Evolutionary conservation across 2,113 vertebrate genomes (phyloP), one percentile per base, ranked within the genome.

Genomic region (Rhineura floridana): DNA sequence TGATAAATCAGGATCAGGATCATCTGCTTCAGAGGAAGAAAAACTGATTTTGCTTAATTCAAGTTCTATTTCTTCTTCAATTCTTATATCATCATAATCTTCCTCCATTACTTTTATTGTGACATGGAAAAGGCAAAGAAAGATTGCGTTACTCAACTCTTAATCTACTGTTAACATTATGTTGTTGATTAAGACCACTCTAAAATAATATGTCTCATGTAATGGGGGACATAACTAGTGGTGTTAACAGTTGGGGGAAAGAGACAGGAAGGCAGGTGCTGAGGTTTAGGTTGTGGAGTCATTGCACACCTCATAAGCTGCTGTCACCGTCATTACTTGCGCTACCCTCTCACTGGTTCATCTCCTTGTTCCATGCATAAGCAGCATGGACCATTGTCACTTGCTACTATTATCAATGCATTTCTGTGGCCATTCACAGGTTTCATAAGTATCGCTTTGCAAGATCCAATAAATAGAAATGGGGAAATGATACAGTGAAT

Each of bases 31-130:
- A 84, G 88, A 92, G 0, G 95, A 94, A 85, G 96, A 95, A 89
- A 95, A 48, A 28, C 91, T 95, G 67, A 97, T 89, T 90, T 95
- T 94, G 67, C 92, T 92, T 88, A 97, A 75, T 93, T 98, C 96
- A 72, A 86, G 94, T 89, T 96, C 93, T 91, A 98, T 89, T 89
- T 96, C 91, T 91, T 96, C 94, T 86, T 92, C 92, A 52, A 96
- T 95, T 67, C 44, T 65, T 89, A 67, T 79, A 79, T 21, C 93
- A 83, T 67, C 92, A 44, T 95, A 88, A 77, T 91, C 91, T 0
- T 39, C 87, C 76, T 85, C 95, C 92, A 96, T 90, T 92, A 83
- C 0, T 90, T 93, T 67, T 21, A 83, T 42, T 65, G 69, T n/a
- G 44, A 90, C 13, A 76, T 8, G 11, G 23, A 39, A 19, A 4